These are phyloP conservation scores for Scolanthus callimorphus DNA, from an alignment of 92 coral and sea anemone species.

Conservation along the genomic window DNA sequence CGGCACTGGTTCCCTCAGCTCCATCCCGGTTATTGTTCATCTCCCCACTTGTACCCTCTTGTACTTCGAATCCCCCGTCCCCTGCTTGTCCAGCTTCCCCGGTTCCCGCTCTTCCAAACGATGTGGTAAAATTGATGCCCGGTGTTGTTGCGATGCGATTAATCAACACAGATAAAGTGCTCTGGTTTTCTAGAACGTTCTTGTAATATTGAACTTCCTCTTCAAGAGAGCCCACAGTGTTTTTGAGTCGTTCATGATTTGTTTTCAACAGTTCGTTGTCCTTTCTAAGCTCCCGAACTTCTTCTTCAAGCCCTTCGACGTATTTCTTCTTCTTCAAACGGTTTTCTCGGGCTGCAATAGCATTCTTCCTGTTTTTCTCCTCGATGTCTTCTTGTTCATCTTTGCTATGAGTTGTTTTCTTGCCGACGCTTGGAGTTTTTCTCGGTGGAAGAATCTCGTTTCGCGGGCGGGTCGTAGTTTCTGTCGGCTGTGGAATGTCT, in stretches of 20 bases:
- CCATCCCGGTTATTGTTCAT: conserved; percentile 10
- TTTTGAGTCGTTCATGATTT: conserved; percentile 34
- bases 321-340: conserved; percentile 86
- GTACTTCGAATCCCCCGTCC: conserved; percentile 3
- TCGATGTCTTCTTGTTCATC: conserved; percentile 32
- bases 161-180: conserved; percentile 78
- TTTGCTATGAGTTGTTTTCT: background rate
- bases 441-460: background rate
- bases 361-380: conserved; percentile 74
- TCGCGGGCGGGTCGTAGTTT: background rate
- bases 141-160: conserved; percentile 77
- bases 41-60: background rate
- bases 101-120: conserved; percentile 40
- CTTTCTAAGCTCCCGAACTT: conserved; percentile 45
- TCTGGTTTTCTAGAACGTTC: conserved; percentile 78
- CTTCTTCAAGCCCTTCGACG: conserved; percentile 64
- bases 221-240: conserved; percentile 38
- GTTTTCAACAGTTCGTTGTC: conserved; percentile 53
- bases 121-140: conserved; percentile 74
- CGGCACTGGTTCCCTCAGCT: conserved; percentile 7
- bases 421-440: background rate
- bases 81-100: conserved; percentile 5
- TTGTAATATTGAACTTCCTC: conserved; percentile 79
- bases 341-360: conserved; percentile 88
- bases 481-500: background rate